These are phyloP conservation scores for Hoplias malabaricus DNA, from an alignment of 2,113 vertebrate genomes.

Conservation along the genomic window DNA sequence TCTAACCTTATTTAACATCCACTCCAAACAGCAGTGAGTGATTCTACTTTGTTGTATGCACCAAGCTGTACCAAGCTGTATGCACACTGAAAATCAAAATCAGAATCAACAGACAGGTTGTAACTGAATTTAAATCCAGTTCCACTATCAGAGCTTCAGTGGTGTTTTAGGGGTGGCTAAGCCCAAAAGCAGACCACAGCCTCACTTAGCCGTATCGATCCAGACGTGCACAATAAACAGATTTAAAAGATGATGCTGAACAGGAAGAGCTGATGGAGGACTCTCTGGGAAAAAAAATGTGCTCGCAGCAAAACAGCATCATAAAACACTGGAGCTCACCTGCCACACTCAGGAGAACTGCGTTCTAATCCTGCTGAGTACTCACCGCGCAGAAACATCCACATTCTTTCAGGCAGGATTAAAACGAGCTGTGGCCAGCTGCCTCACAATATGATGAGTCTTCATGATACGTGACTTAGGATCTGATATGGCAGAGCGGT, in stretches of 20 bases:
- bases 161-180: neutral
- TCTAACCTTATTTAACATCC: too few species aligned
- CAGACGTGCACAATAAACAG: conserved; percentile 73
- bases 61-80: neutral
- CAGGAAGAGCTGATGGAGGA: conserved; percentile 69
- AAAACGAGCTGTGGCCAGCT: neutral
- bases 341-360: conserved; percentile 21
- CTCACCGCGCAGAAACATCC: conserved; percentile 1
- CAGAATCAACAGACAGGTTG: neutral
- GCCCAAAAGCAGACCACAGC: neutral
- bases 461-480: neutral
- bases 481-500: neutral
- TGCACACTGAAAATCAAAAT: neutral
- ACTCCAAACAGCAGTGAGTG: too few species aligned
- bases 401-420: conserved; percentile 10
- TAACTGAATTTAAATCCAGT: neutral
- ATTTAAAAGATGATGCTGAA: conserved; percentile 77
- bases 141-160: neutral
- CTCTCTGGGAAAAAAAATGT: conserved; percentile 67
- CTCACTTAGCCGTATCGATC: conserved; percentile 79
- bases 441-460: neutral
- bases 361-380: conserved; percentile 29
- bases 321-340: conserved; percentile 45
- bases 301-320: conserved; percentile 69
- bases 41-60: too few species aligned